Percentiles rank a stretch among this genome's conserved stretches.
Conservation (phyloP, 2,113 vertebrate species). For the Cynopterus brachyotis region DNA sequence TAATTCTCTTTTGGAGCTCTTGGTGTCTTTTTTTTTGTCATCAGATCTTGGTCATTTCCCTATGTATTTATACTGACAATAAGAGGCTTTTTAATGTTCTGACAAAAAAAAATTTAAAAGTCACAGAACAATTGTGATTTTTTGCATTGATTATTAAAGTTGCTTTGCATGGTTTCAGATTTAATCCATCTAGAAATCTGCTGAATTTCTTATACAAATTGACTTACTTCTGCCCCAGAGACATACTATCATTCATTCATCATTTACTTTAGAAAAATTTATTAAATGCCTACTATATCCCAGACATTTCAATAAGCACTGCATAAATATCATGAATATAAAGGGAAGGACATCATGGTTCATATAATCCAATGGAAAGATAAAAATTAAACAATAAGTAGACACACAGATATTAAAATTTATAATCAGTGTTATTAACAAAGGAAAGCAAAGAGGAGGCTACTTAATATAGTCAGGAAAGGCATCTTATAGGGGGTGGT, state of each 20-base stretch:
- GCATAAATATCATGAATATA: background rate
- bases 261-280: slow-evolving; percentile 27
- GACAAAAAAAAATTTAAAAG: background rate
- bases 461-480: background rate
- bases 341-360: background rate
- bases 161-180: background rate
- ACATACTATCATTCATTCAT: background rate
- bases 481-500: background rate
- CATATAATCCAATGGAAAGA: slow-evolving; percentile 19
- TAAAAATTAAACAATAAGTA: slow-evolving; percentile 31
- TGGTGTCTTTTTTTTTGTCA: background rate
- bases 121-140: slow-evolving; percentile 8
- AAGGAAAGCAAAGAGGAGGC: slow-evolving; percentile 32
- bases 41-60: background rate
- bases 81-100: background rate
- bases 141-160: background rate
- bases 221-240: background rate
- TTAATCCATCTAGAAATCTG: slow-evolving; percentile 11
- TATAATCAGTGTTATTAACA: background rate
- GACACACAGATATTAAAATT: background rate
- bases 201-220: slow-evolving; percentile 10
- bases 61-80: background rate
- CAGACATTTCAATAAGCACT: background rate
- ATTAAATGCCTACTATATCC: background rate
- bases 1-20: background rate